These are phyloP conservation scores for Drosophila bocqueti DNA, from an alignment of 1,140 invertebrate species.

Conservation along the genomic window DNA sequence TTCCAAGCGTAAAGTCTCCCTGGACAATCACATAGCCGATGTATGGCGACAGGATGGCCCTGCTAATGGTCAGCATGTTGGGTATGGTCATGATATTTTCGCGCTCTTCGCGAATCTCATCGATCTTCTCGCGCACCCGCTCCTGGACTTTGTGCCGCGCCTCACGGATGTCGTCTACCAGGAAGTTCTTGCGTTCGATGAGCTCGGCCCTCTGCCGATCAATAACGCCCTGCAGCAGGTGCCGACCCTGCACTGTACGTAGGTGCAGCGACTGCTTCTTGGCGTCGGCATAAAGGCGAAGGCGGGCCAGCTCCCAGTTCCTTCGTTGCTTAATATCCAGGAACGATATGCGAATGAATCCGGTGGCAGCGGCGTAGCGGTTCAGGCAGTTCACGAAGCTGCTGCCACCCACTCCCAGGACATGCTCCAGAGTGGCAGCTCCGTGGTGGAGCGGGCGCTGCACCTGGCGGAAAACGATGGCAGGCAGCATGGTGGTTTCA, in stretches of 20 bases:
- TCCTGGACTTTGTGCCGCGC: conserved; percentile 88
- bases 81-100: conserved; percentile 98
- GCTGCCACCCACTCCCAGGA: conserved; percentile 57
- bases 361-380: conserved; percentile 78
- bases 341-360: conserved; percentile 81
- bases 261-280: conserved; percentile 77
- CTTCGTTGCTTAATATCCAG: conserved; percentile 75
- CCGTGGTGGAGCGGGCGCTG: conserved; percentile 66
- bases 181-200: conserved; percentile 87
- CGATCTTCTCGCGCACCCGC: conserved; percentile 88
- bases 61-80: conserved; percentile 93
- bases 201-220: conserved; percentile 87
- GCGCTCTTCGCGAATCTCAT: conserved; percentile 88
- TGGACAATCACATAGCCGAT: conserved; percentile 93
- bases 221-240: conserved; percentile 86
- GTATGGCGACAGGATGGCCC: conserved; percentile 94
- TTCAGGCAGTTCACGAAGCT: conserved; percentile 78
- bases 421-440: conserved; percentile 66
- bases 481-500: conserved; percentile 61
- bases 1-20: conserved; percentile 90
- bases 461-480: conserved; percentile 75
- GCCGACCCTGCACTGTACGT: conserved; percentile 84
- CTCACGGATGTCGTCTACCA: conserved; percentile 89
- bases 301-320: conserved; percentile 74
- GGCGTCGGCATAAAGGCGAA: conserved; percentile 75